Evolutionary conservation across 2,797 vertebrate species (phyloP), one percentile per base, ranked within the genome.

Genomic region (Gallinago solitaria): DNA sequence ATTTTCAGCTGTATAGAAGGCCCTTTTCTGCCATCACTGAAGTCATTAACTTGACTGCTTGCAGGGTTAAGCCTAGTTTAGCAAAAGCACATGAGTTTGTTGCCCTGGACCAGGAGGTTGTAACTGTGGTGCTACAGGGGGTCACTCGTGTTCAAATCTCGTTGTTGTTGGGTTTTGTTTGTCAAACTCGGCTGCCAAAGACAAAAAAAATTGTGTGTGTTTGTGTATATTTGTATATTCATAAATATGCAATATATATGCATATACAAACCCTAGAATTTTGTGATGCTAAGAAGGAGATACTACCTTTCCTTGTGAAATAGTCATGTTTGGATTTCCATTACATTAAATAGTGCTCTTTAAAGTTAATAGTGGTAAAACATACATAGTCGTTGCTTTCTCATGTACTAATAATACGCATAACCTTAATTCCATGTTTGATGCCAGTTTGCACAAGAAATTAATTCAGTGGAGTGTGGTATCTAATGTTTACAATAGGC

Each of bases 101-200:
- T 74, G 50, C 79, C 83, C 84, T 84, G 63, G 79, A 83, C 87
- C 74, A 57, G 87, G 63, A 85, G 85, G 50, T 78, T 92, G 87
- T 70, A 75, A 28, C 83, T 94, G 63, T 80, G 94, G 86, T 94
- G 90, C 90, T 93, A 69, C 80, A 90, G 78, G 75, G 92, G 78
- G 80, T 96, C 69, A 53, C 5, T 60, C 76, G 28, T 76, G 37
- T 93, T 95, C 76, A 57, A 8, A 88, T 69, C 37, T 93, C 23
- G 23, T 51, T 80, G 83, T 83, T 13, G 8, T 5, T 80, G 37
- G 33, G 11, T 90, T 92, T 92, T 80, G 45, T 91, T 87, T 60
- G 71, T 80, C 73, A 88, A 74, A 95, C 80, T 90, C 39, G 90
- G 81, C 97, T 97, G 94, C 97, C 98, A 97, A 97, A 98, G 97